A percentile compares a stretch with the other conserved stretches of the same genome.
Evolutionary conservation across 2,113 vertebrate species (phyloP).

Genomic region (Crotalus horridus): DNA sequence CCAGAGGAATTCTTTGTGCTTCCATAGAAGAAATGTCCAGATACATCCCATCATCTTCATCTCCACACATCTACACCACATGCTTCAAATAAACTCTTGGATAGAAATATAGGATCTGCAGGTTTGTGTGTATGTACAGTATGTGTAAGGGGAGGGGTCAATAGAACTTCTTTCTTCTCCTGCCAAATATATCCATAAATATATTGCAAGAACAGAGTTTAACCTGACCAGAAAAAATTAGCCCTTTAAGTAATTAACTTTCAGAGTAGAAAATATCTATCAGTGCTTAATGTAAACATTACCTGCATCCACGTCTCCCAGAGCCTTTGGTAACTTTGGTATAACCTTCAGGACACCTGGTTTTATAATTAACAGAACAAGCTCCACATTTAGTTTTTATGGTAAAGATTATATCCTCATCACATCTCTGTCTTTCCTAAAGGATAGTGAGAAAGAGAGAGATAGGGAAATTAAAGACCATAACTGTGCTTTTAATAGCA

Average conservation of each 20-base stretch:
- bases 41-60: neutral
- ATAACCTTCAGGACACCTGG: constrained; percentile 66
- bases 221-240: rapidly evolving
- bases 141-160: neutral
- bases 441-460: neutral
- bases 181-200: neutral
- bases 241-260: neutral
- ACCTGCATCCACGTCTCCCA: constrained; percentile 74
- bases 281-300: constrained; percentile 10
- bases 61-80: neutral
- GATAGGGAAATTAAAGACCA: neutral
- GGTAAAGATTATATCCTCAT: constrained; percentile 59
- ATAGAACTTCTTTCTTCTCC: neutral
- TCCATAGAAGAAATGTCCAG: neutral
- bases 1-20: neutral
- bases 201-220: neutral
- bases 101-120: neutral
- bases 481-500: neutral
- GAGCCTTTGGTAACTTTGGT: constrained; percentile 57
- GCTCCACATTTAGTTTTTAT: constrained; percentile 68
- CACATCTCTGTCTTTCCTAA: constrained; percentile 64
- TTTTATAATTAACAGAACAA: constrained; percentile 55
- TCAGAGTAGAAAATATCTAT: rapidly evolving
- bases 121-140: neutral
- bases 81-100: neutral